Conservation (phyloP, 2,113 vertebrate species). For the Colistium nudipinnis region DNA sequence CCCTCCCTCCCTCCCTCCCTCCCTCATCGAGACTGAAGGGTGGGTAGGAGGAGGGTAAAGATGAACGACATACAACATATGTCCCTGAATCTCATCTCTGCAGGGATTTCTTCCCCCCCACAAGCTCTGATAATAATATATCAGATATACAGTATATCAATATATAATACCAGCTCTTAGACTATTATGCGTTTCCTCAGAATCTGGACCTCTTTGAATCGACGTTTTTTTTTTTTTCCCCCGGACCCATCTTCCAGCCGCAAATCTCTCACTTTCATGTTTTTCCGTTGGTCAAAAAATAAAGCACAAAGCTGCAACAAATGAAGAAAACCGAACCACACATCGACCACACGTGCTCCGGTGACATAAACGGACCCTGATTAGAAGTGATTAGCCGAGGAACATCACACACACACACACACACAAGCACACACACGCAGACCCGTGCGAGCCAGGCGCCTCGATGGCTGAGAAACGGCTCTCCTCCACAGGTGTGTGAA, state of each 20-base stretch:
- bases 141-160: too few relatives aligned
- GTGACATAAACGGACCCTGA: conserved; percentile 70
- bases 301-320: conserved; percentile 68
- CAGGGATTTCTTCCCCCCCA: conserved; percentile 52
- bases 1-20: conserved; percentile 20
- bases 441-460: conserved; percentile 8
- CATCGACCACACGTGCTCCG: conserved; percentile 32
- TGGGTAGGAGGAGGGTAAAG: conserved; percentile 40
- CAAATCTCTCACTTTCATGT: conserved; percentile 7
- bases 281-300: conserved; percentile 52
- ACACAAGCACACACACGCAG: not conserved
- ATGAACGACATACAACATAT: conserved; percentile 78
- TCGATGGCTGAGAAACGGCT: conserved; percentile 29
- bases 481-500: conserved; percentile 26
- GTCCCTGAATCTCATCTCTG: conserved; percentile 62
- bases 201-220: conserved; percentile 60
- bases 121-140: too few relatives aligned
- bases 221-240: conserved; percentile 15
- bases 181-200: conserved; percentile 67
- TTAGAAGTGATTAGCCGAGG: conserved; percentile 73
- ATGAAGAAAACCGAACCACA: conserved; percentile 65
- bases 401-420: conserved; percentile 38
- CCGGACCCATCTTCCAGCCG: conserved; percentile 8
- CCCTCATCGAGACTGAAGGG: too few relatives aligned
- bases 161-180: too few relatives aligned